Conservation (phyloP, 1,140 invertebrate species). For the Rhizoglyphus robini region DNA sequence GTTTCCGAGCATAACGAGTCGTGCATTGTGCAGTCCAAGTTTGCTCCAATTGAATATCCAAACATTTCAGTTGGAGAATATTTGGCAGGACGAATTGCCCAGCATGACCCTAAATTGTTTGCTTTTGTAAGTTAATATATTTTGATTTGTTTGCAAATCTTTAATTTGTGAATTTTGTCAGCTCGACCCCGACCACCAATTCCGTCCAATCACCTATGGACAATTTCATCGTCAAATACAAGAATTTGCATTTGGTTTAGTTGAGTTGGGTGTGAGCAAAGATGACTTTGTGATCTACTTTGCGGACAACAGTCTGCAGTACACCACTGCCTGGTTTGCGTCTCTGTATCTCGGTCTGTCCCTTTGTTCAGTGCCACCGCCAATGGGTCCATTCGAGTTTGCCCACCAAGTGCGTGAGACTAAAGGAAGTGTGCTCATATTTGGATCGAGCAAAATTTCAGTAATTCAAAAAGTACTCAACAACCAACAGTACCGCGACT, state of each 20-base stretch:
- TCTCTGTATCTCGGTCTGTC: background rate
- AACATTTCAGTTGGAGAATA: too few relatives aligned
- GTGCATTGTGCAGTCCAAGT: too few relatives aligned
- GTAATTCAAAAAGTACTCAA: background rate
- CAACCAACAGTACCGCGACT: background rate
- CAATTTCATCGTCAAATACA: background rate
- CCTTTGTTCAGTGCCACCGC: background rate
- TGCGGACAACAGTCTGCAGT: background rate
- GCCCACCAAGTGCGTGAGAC: background rate
- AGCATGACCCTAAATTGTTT: too few relatives aligned
- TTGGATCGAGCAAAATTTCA: background rate
- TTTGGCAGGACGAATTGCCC: too few relatives aligned
- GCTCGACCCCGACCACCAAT: background rate
- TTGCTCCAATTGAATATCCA: too few relatives aligned
- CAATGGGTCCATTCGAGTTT: background rate
- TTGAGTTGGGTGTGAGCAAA: background rate
- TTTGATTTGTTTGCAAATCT: too few relatives aligned
- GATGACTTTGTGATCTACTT: background rate
- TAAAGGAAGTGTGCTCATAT: too few relatives aligned
- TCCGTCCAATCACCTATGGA: background rate
- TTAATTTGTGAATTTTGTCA: too few relatives aligned
- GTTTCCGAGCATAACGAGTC: too few relatives aligned
- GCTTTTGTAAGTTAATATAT: too few relatives aligned
- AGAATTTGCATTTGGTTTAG: background rate
- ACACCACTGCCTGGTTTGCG: background rate